Base-by-base conservation (phyloP, 37 sponge, comb jelly and placozoan species). In the Halichondria panicea region DNA sequence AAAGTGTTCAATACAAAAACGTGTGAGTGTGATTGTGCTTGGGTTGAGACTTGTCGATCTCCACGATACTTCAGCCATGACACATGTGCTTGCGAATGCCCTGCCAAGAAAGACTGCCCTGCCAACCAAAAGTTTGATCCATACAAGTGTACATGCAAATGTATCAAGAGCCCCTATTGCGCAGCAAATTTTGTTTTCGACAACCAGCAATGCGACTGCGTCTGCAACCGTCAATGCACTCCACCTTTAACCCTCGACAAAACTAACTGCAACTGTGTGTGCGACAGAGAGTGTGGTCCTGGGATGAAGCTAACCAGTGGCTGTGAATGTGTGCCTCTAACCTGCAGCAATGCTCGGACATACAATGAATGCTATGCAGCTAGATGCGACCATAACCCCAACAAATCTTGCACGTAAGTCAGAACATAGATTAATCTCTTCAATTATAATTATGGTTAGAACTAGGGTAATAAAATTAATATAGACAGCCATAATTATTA, bases 81-180 rank as follows among this genome's bases (percentile, higher is more conserved):
- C 34, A 55, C 68, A 18, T 78, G 79, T 52, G 5, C 30, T 33
- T 78, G 79, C 53, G 70, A 66, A 32, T 78, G 79, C 13, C 52
- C 13, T 15, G 13, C 11, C 52, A 48, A 18, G 11, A 11, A 11
- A 48, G 15, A 11, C 11, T 48, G 52, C 52, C 13, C 11, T 48
- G 52, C 52, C 15, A 11, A 11, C 11, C 15, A 18, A 11, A 48
- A 48, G 52, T 43, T 25, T n/a, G 36, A 65, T 65, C 15, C 34
- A 30, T n/a, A 65, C 36, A 65, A 4, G 19, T 65, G 66, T 35
- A 34, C 21, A 34, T 65, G 66, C 34, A 38, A 4, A 12, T 58
- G 60, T 11, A 7, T 32, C 13, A 13, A 50, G 18, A 50, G 18
- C 31, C 13, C 18, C 13, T 50, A 50, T 50, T 50, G 54, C 18